Evolutionary conservation across 2,113 vertebrate genomes (phyloP).

Genomic region (Percopsis transmontana): DNA sequence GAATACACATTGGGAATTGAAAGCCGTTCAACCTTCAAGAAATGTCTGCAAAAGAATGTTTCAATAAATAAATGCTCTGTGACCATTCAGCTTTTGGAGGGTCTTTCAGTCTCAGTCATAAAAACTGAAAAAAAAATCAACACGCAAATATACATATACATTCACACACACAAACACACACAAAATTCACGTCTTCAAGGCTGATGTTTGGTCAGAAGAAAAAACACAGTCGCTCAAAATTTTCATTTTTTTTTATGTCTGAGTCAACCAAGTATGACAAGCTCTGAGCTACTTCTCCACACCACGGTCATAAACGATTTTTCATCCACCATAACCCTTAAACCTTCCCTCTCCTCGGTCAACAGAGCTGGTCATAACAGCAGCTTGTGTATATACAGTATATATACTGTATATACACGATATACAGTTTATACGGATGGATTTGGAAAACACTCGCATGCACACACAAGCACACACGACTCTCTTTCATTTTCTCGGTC

Average conservation of each 20-base stretch:
- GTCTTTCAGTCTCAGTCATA: conserved; percentile 47
- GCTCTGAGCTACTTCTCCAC: neutral
- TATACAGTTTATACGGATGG: neutral
- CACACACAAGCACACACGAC: no score
- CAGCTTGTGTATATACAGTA: no score
- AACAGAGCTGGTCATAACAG: conserved; percentile 16
- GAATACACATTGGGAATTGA: conserved; percentile 39
- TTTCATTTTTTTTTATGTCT: no score
- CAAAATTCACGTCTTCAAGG: neutral
- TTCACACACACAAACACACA: conserved; percentile 6
- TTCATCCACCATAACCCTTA: conserved; percentile 39
- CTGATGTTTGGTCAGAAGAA: neutral
- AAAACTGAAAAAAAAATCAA: conserved; percentile 39
- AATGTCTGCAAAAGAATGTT: conserved; percentile 54
- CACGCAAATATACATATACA: conserved; percentile 41
- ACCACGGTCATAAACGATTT: conserved; percentile 23
- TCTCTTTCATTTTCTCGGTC: no score
- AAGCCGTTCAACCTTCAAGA: conserved; percentile 45
- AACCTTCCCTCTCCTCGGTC: conserved; percentile 26
- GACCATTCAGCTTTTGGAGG: conserved; percentile 40
- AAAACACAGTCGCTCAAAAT: no score
- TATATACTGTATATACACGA: no score
- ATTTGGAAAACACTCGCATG: no score
- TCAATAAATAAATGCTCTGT: conserved; percentile 51
- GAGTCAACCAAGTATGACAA: conserved; percentile 26